Conservation (phyloP, 2,113 vertebrate genomes). For the Gymnocephalus cernua region DNA sequence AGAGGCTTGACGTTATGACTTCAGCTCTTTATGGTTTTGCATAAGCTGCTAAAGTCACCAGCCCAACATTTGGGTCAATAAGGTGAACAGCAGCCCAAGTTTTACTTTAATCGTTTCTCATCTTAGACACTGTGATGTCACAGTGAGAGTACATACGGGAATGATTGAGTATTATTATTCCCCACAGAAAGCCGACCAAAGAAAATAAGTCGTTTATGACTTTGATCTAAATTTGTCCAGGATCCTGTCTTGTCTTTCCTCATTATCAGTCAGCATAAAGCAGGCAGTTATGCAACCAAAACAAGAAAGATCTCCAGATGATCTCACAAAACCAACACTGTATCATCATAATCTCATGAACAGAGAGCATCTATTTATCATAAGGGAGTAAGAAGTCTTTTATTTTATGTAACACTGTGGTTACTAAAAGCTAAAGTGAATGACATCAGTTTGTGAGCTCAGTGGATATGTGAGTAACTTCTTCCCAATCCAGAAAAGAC, state of each 20-base stretch:
- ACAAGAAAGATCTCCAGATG: conserved; percentile 29
- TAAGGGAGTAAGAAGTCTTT: not conserved
- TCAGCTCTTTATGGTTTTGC: not conserved
- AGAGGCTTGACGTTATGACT: not conserved
- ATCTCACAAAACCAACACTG: conserved; percentile 29
- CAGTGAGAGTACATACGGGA: not conserved
- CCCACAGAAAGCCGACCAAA: conserved; percentile 9
- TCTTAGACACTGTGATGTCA: conserved; percentile 10
- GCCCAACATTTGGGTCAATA: not conserved
- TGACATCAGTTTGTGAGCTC: conserved; percentile 14
- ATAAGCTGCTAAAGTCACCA: conserved; percentile 16
- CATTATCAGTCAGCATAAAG: conserved; percentile 5
- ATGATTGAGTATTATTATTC: conserved; percentile 27
- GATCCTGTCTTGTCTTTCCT: conserved; percentile 16
- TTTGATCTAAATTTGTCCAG: conserved; percentile 32
- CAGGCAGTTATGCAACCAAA: conserved; percentile 37
- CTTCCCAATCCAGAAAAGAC: conserved; percentile 12
- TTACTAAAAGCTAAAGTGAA: not conserved
- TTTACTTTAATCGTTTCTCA: conserved; percentile 14
- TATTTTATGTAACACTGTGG: not conserved
- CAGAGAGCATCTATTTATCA: conserved; percentile 25
- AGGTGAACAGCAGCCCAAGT: not conserved
- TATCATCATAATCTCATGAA: conserved; percentile 27
- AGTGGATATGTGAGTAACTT: conserved; percentile 23
- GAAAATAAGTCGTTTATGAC: conserved; percentile 20